Evolutionary conservation across 2,888 invertebrate species (phyloP), one percentile per base, ranked within the genome.

Genomic region (Cyclophora punctaria): DNA sequence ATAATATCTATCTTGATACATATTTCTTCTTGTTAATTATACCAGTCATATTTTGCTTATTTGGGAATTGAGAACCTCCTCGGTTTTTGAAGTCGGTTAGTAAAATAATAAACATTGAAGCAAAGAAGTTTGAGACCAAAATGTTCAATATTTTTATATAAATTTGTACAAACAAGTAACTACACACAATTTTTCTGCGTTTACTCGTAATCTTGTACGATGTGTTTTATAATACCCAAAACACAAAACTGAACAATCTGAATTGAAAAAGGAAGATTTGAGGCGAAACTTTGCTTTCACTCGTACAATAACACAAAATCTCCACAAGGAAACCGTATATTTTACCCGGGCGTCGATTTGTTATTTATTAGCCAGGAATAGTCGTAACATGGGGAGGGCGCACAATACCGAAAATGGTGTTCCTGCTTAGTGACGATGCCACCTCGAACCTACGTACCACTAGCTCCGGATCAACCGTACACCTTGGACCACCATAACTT

Each of bases 351-450:
- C 80, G 81, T 83, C 84, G 86, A 86, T 87, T 86, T 87, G 86
- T 87, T 86, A 87, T 87, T 87, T 86, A 86, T 86, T 87, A 86
- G 85, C 75, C 73, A 78, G 77, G 83, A 83, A 85, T 83, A 84
- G 85, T 83, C 79, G 84, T 83, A 83, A 81, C 80, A 83, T 78
- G 75, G 80, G 80, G 80, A 69, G 78, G 71, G 76, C 75, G 74
- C 71, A 83, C 81, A 83, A 82, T 82, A 79, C 78, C 78, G 77
- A 79, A 83, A 83, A 81, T 76, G 81, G 82, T 83, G 79, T 77
- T 78, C 79, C 80, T 85, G 80, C 83, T 85, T 84, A 83, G 83
- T 77, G 75, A 75, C 79, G 78, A 77, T 76, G 79, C 79, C 76
- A 79, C 79, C 76, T 71, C 72, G 68, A 73, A 71, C 69, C 71